Evolutionary conservation across 2,113 vertebrate species (phyloP), one percentile per base, ranked within the genome.

Genomic region (Macrotus californicus): DNA sequence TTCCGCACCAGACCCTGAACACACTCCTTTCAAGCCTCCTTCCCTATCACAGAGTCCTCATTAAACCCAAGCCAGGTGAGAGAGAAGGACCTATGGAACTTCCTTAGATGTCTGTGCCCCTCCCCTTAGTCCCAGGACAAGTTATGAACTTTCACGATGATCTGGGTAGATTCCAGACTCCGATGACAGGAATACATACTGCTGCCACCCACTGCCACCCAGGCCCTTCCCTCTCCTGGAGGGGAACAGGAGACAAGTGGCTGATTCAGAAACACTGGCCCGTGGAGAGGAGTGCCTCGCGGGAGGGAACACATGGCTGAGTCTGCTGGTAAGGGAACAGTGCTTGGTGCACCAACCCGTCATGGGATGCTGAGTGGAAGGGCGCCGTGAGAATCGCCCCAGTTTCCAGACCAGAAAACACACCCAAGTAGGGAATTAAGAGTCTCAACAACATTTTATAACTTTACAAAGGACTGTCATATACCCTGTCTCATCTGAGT

Each of bases 251-350:
- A 24, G 21, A 16, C 6, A 31, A 48, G 1, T 18, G 34, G 14
- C 36, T 43, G 3, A 24, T 21, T 39, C 36, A 29, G 29, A 75
- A 31, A 72, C 0, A 0, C 46, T n/a, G 22, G 3, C 13, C 34
- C 2, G 6, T 10, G 16, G 6, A 18, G 13, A 48, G 41, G 56
- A 79, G 7, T 50, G 41, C 41, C 15, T 2, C 5, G 22, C 0
- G 24, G 0, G 61, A 54, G 56, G 34, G 61, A 54, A 39, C 39
- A 46, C 66, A 29, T 7, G 4, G 5, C 6, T 5, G 39, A 34
- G 46, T 15, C 46, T 24, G 4, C 6, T 10, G 59, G 24, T 1
- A 5, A 80, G 19, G 52, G 61, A 54, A n/a, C 19, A 7, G 19
- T 39, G 31, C n/a, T 19, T n/a, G 5, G 24, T 24, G 4, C 39